Base-by-base conservation (phyloP, 2,113 vertebrate species). In the Cercopithecus mona region DNA sequence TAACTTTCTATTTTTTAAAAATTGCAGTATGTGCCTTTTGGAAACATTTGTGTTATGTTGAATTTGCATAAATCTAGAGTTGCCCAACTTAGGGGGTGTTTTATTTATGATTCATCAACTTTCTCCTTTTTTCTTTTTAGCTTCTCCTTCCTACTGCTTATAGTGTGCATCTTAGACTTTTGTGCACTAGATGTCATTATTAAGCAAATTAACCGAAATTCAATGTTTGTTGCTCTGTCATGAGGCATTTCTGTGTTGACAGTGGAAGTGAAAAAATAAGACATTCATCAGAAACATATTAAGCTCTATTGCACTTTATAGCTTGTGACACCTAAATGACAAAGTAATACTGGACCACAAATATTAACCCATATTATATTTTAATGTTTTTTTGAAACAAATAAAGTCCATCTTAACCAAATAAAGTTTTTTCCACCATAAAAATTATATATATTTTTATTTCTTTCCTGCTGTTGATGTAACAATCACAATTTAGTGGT, bases 81-180 rank as follows among this genome's bases (percentile, higher is more conserved):
- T 97, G 90, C 96, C 96, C 95, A 97, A 66, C 78, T 95, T 78
- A 78, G 79, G 57, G 95, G 64, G 32, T 87, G 43, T 95, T 95
- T 95, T 88, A 91, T 73, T 96, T 92, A 94, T 95, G 94, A 92
- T 81, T 97, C 93, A 94, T 88, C 57, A 43, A 75, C 22, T 92
- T 92, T 61, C 25, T 17, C 18, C 8, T 22, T 52, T 66, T 61
- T 32, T 75, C 76, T 68, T 94, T 23, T 25, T 10, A 92, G 68
- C 52, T 89, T 90, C 52, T 86, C 32, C 43, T 97, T 93, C 81
- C 57, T 96, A 40, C 50, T 73, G 84, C 76, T 87, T 80, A 4
- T 48, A 94, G 45, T 55, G 72, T 93, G 70, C 50, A 81, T 96
- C 88, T 83, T n/a, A 88, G 90, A 85, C 38, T 43, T 96, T 81